A percentile compares a stretch with the other conserved stretches of the same genome.
Conservation (phyloP, 2,888 invertebrate genomes). For the Busseola fusca region DNA sequence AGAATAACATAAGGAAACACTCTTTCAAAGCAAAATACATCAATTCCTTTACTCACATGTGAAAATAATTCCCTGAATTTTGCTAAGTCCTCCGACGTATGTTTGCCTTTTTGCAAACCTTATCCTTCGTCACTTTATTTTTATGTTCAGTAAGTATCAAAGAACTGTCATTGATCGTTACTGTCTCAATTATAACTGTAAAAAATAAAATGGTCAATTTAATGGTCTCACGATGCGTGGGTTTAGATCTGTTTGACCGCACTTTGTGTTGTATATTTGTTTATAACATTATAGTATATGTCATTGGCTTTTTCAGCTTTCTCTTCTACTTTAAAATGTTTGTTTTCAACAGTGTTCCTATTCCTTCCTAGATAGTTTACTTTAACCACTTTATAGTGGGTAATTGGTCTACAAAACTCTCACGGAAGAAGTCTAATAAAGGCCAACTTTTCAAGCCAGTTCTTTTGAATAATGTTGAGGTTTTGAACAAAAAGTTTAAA, state of each 20-base stretch:
- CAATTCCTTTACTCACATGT: slow-evolving; percentile 45
- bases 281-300: slow-evolving; percentile 10
- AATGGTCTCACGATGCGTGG: slow-evolving; percentile 60
- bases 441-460: slow-evolving; percentile 36
- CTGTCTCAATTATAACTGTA: slow-evolving; percentile 59
- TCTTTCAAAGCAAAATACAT: background rate
- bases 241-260: slow-evolving; percentile 57
- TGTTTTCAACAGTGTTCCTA: background rate
- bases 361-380: slow-evolving; percentile 2
- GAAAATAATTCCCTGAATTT: slow-evolving; percentile 19
- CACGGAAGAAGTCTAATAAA: slow-evolving; percentile 16
- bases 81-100: slow-evolving; percentile 2
- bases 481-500: slow-evolving; percentile 22
- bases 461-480: slow-evolving; percentile 37
- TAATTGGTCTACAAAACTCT: slow-evolving; percentile 39
- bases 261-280: slow-evolving; percentile 31
- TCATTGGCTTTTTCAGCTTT: slow-evolving; percentile 9
- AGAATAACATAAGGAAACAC: background rate
- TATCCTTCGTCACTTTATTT: slow-evolving; percentile 47
- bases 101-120: slow-evolving; percentile 46
- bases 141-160: slow-evolving; percentile 37
- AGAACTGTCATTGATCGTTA: slow-evolving; percentile 54
- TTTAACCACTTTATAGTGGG: background rate
- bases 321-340: slow-evolving; percentile 9
- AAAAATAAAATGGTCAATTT: slow-evolving; percentile 61